These are phyloP conservation scores for Drosophila pandora DNA, from an alignment of 1,140 invertebrate genomes.

Conservation along the genomic window DNA sequence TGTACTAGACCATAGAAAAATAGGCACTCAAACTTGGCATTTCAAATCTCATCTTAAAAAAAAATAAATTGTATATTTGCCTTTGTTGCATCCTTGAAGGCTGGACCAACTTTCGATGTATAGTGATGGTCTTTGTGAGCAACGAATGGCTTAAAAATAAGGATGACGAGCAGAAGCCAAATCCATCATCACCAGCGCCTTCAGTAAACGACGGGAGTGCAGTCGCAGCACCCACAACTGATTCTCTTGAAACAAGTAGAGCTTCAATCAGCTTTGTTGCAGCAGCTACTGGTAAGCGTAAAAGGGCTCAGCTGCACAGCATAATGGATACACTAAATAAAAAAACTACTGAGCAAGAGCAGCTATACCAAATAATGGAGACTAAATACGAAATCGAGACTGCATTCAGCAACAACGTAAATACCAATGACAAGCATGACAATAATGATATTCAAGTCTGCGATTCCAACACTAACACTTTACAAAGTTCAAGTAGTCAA, in stretches of 20 bases:
- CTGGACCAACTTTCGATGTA: conserved; percentile 17
- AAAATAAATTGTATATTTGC: not conserved
- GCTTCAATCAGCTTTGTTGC: conserved; percentile 2
- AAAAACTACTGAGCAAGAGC: conserved; percentile 36
- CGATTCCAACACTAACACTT: conserved; percentile 67
- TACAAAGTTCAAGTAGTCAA: conserved; percentile 30
- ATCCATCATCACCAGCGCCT: conserved; percentile 10
- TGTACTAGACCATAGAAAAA: not conserved
- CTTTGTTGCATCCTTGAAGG: conserved; percentile 4
- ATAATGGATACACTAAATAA: conserved; percentile 63
- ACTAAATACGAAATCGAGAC: conserved; percentile 57
- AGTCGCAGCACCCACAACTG: not conserved
- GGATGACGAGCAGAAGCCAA: conserved; percentile 55
- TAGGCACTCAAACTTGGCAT: not conserved
- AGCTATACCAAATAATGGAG: conserved; percentile 25
- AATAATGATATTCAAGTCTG: conserved; percentile 53
- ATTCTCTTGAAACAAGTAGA: conserved; percentile 2
- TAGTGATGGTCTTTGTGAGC: conserved; percentile 72
- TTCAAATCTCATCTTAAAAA: not conserved
- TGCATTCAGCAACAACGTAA: conserved; percentile 26
- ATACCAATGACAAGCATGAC: conserved; percentile 61
- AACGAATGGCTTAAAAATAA: conserved; percentile 65
- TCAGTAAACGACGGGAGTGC: not conserved
- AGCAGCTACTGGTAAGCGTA: conserved; percentile 26
- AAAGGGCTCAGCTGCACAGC: conserved; percentile 19